phyloP scores from a whole-genome alignment of 2,888 invertebrate genomes.

The Plutella xylostella region DNA sequence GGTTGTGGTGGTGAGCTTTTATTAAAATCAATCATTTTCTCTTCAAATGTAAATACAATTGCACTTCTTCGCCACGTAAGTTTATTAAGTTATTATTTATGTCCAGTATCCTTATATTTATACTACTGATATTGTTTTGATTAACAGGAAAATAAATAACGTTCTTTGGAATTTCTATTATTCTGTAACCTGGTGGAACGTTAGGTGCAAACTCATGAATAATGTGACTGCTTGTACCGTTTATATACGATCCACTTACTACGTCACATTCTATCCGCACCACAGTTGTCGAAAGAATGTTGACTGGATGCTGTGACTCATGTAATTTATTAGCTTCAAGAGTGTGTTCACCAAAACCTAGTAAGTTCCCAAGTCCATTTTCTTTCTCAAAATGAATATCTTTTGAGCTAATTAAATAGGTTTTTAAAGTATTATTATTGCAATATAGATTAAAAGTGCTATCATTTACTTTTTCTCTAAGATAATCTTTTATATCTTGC shows the following conservation, averaged over 20 bases:
- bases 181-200: slow-evolving; percentile 2
- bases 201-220: slow-evolving; percentile 3
- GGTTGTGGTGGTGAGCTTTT: not conserved
- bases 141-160: slow-evolving; percentile 7
- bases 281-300: slow-evolving; percentile 2
- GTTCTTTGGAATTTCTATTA: slow-evolving; percentile 1
- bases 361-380: not conserved
- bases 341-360: not conserved
- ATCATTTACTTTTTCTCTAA: not conserved
- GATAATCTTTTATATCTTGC: slow-evolving; percentile 20
- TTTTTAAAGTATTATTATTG: slow-evolving; percentile 5
- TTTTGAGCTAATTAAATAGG: not conserved
- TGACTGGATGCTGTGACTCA: not conserved
- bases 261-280: slow-evolving; percentile 8
- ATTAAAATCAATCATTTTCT: slow-evolving; percentile 12
- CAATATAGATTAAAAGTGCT: not conserved
- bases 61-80: slow-evolving; percentile 11
- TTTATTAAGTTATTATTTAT: slow-evolving; percentile 10
- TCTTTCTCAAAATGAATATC: slow-evolving; percentile 1
- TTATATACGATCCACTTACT: slow-evolving; percentile 4
- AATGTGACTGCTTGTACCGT: slow-evolving; percentile 5
- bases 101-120: slow-evolving; percentile 9
- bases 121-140: slow-evolving; percentile 2
- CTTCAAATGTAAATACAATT: slow-evolving; percentile 11
- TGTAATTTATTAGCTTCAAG: slow-evolving; percentile 1